Percentiles rank a stretch among this genome's conserved stretches.
These are phyloP conservation scores for Timema cristinae DNA, from an alignment of 2,888 invertebrate genomes.

Conservation along the genomic window DNA sequence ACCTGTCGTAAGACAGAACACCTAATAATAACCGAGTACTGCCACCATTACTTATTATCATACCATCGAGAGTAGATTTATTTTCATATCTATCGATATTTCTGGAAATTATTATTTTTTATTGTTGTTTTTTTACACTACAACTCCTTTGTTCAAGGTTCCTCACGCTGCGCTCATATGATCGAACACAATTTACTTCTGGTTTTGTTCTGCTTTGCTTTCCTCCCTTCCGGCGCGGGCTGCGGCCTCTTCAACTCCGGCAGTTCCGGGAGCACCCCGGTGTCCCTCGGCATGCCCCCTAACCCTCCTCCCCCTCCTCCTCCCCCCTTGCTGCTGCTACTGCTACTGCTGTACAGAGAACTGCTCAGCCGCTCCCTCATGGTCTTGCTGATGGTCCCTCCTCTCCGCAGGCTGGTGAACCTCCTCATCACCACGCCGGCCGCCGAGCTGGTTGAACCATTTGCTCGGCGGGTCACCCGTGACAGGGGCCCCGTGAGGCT, in stretches of 20 bases:
- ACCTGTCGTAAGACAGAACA: too few relatives aligned
- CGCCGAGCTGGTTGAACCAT: conserved; percentile 20
- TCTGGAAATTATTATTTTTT: too few relatives aligned
- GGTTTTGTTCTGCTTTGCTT: conserved; percentile 26
- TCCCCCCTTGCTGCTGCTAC: conserved; percentile 20
- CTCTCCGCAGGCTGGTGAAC: conserved; percentile 37
- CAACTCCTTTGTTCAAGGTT: conserved; percentile 35
- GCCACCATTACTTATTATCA: too few relatives aligned
- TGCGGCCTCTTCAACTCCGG: conserved; percentile 12
- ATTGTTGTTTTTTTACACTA: too few relatives aligned
- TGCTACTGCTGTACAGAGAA: conserved; percentile 48
- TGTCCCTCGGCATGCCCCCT: too few relatives aligned
- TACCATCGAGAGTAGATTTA: too few relatives aligned
- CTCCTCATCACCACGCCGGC: conserved; percentile 26
- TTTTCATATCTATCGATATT: too few relatives aligned
- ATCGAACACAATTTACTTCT: conserved; percentile 46
- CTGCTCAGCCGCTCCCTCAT: conserved; percentile 53
- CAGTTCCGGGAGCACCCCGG: conserved; percentile 1
- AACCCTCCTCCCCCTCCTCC: conserved; percentile 9
- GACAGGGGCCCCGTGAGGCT: not conserved
- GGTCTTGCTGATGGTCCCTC: conserved; percentile 50
- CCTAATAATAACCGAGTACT: too few relatives aligned
- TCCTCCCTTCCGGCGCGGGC: conserved; percentile 37
- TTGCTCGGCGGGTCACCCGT: not conserved
- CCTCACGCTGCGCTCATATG: conserved; percentile 43